phyloP scores from a whole-genome alignment of 2,888 invertebrate species.

The Lochmaea crataegi region DNA sequence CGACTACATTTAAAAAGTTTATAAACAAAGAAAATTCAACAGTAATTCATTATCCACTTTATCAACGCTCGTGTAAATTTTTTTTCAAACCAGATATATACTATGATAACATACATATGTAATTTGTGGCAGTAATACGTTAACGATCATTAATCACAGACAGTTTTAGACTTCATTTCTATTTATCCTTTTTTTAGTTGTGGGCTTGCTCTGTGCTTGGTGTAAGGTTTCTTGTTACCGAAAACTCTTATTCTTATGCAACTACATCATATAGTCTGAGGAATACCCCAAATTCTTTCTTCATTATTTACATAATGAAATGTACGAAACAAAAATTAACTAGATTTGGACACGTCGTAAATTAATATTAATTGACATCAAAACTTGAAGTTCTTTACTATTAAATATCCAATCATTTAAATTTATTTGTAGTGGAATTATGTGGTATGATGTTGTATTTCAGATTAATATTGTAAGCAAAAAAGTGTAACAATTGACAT shows the following conservation, averaged over 20 bases:
- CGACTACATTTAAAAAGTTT: slow-evolving; percentile 19
- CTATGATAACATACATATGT: slow-evolving; percentile 50
- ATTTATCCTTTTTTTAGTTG: slow-evolving; percentile 52
- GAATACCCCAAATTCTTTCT: too few species aligned
- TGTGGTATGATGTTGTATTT: too few species aligned
- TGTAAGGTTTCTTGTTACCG: slow-evolving; percentile 4
- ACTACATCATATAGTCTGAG: background rate
- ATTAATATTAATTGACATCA: too few species aligned
- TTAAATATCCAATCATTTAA: too few species aligned
- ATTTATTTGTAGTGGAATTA: too few species aligned
- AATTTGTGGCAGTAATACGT: slow-evolving; percentile 54
- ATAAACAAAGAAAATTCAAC: slow-evolving; percentile 39
- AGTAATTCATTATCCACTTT: slow-evolving; percentile 46
- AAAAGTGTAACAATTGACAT: too few species aligned
- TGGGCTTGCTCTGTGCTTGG: slow-evolving; percentile 50
- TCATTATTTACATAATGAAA: too few species aligned
- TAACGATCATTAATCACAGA: slow-evolving; percentile 58
- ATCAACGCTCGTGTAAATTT: slow-evolving; percentile 47
- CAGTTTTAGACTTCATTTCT: slow-evolving; percentile 58
- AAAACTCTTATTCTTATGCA: background rate
- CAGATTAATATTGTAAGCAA: too few species aligned
- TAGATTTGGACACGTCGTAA: too few species aligned
- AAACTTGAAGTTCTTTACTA: too few species aligned
- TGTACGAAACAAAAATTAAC: too few species aligned
- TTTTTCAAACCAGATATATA: slow-evolving; percentile 48